These are phyloP conservation scores for Amphimallon solstitiale DNA, from an alignment of 2,888 invertebrate species.

Conservation along the genomic window DNA sequence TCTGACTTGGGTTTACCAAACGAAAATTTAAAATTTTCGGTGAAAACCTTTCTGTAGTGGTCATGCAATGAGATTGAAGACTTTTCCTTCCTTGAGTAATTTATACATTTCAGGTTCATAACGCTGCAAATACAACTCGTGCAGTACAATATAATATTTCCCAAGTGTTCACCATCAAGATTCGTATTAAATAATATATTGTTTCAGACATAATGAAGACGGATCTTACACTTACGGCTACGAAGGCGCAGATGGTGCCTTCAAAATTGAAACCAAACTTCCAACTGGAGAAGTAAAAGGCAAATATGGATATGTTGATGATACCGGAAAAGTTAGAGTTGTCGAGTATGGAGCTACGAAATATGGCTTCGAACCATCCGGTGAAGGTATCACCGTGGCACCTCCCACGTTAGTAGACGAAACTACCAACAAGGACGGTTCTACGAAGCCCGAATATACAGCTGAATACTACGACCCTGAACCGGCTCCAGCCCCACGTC, in stretches of 20 bases:
- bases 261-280: conserved; percentile 89
- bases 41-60: no score
- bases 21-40: no score
- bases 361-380: conserved; percentile 86
- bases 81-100: no score
- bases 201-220: conserved; percentile 82
- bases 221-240: conserved; percentile 92
- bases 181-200: conserved; percentile 4
- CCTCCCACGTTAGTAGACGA: conserved; percentile 72
- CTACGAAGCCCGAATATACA: conserved; percentile 60
- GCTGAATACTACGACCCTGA: conserved; percentile 59
- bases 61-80: no score
- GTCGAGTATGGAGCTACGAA: conserved; percentile 91
- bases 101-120: no score
- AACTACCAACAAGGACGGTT: conserved; percentile 63
- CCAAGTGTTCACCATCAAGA: not conserved
- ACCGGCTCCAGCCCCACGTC: conserved; percentile 45
- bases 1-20: no score
- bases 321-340: conserved; percentile 81
- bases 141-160: conserved; percentile 18
- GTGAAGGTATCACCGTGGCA: conserved; percentile 86
- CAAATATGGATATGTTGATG: conserved; percentile 90
- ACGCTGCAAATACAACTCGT: no score
- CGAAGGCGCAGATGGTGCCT: conserved; percentile 87
- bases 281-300: conserved; percentile 86